Evolutionary conservation across 2,797 vertebrate genomes (phyloP), one percentile per base, ranked within the genome.

Genomic region (Aeoliscus strigatus): DNA sequence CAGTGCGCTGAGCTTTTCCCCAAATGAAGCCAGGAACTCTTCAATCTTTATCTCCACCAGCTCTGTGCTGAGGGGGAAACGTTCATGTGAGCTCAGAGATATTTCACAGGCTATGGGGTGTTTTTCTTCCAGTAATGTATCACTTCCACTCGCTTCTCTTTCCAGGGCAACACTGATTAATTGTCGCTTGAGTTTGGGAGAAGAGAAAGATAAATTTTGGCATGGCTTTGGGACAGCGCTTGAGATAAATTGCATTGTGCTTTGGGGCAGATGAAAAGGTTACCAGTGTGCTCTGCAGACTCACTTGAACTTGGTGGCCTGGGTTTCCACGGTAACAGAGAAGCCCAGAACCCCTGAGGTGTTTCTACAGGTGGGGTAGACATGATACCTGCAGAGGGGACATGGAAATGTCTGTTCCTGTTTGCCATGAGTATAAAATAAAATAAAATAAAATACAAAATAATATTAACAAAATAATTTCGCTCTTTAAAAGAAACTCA

Each of bases 281-380:
- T 71, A 61, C 5, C n/a, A 53, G 41, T 59, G 65, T 36, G n/a
- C 56, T 40, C 49, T n/a, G 47, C 30, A 29, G 47, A 66, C 94
- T 91, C 75, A 96, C 94, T 90, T 96, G 89, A 92, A 97, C 83
- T 97, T 97, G 11, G 91, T 94, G 66, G 94, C 94, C 79, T 97
- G 94, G 9, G 93, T 94, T 81, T 93, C 93, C 66, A 97, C 96
- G 0, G 94, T 97, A 73, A 97, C 86, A 0, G 94, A 97, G 80
- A 97, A 97, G 38, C 96, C 94, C 44, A 97, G 84, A 51, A 97
- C 85, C 9, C 94, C 93, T 3, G 94, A 97, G 32, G 94, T 98
- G 75, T 96, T 96, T 60, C 94, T 92, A 82, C 92, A 96, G 49
- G 92, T 93, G 14, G 96, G 92, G 80, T 94, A 97, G 63, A 96